phyloP scores from a whole-genome alignment of 2,888 invertebrate genomes.

The Tipula unca region DNA sequence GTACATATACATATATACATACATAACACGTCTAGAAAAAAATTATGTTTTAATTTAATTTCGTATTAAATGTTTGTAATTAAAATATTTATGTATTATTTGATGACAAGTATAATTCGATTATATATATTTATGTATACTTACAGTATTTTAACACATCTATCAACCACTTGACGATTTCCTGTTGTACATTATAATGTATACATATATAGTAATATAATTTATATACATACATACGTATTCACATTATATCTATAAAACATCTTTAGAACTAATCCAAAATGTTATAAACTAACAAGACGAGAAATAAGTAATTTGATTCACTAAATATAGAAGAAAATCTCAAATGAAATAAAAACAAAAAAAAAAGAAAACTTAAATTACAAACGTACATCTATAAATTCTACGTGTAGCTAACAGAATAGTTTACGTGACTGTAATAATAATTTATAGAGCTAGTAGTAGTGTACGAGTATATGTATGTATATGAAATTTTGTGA shows the following conservation, averaged over 20 bases:
- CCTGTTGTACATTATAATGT: no score
- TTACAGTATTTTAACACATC: background rate
- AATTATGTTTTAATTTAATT: background rate
- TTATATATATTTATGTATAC: background rate
- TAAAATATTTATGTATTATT: background rate
- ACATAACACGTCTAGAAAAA: background rate
- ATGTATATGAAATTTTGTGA: background rate
- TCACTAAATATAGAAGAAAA: constrained; percentile 1
- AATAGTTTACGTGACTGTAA: constrained; percentile 8
- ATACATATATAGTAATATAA: no score
- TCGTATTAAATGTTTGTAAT: background rate
- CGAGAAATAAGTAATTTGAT: background rate
- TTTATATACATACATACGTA: background rate
- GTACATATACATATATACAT: no score
- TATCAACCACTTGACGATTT: constrained; percentile 8
- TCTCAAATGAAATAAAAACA: background rate
- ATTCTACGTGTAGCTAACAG: constrained; percentile 14
- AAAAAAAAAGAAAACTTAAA: background rate
- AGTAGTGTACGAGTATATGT: background rate
- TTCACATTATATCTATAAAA: background rate
- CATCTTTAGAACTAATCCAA: background rate
- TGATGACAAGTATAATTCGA: background rate
- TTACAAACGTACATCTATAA: constrained; percentile 14
- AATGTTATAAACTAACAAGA: background rate
- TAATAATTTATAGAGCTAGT: background rate